Base-by-base conservation (phyloP, 2,113 vertebrate species). In the Urocitellus parryii region DNA sequence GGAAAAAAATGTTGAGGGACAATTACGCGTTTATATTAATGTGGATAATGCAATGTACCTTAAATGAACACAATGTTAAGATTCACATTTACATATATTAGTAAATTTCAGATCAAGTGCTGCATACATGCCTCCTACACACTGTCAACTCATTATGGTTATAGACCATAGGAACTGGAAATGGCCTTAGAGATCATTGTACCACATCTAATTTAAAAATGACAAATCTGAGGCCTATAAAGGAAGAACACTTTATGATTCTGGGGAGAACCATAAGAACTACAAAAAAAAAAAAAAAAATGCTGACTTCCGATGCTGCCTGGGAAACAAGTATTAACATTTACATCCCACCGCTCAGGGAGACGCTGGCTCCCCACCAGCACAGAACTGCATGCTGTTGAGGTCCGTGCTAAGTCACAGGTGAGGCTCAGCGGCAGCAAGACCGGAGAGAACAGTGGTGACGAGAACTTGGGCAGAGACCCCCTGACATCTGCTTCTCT, bases 171-270 rank as follows among this genome's bases (percentile, higher is more conserved):
- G 93, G 78, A 94, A 94, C 56, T 86, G 34, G 39, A 94, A 96
- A 95, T 82, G 68, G 74, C 77, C 56, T 85, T 70, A 88, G 88
- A 95, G 95, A 95, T 92, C 56, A 68, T 34, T 73, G 83, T 63
- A 84, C 51, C 58, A 86, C 68, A 83, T 79, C 88, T 92, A 56
- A 91, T 82, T 96, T 88, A 34, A 96, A 97, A 94, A 89, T 78
- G 67, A 94, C 81, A 94, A 94, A 65, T 92, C 88, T 27, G 79
- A 96, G 90, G 18, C 67, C 88, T 80, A 96, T 82, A 95, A 90
- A 92, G 72, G 72, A 91, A 88, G 87, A 89, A 78, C 29, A 76
- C 32, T 83, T 91, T 89, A 73, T 86, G 53, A 42, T 91, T 95
- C 91, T 86, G n/a, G 34, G 17, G 80, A 96, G 85, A 81, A 78